A percentile compares a stretch with the other conserved stretches of the same genome.
Conservation (phyloP, 2,888 invertebrate genomes). For the Erynnis tages region DNA sequence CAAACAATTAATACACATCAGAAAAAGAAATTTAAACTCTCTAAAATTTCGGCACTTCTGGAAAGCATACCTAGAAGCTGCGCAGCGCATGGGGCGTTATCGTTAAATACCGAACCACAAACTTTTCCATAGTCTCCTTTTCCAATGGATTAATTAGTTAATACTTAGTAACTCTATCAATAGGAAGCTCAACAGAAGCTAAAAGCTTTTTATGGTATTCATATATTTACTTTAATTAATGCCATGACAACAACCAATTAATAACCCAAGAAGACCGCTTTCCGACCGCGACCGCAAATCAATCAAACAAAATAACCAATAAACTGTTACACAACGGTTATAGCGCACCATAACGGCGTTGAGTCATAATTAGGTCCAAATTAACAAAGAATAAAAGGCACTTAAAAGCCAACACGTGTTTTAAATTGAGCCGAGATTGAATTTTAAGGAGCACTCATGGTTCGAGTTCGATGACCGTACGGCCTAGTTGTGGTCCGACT, state of each 20-base stretch:
- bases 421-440: constrained; percentile 9
- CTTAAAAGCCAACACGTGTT: constrained; percentile 12
- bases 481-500: constrained; percentile 13
- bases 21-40: too few relatives aligned
- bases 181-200: too few relatives aligned
- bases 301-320: constrained; percentile 1
- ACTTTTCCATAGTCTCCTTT: too few relatives aligned
- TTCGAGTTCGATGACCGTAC: constrained; percentile 7
- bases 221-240: neutral
- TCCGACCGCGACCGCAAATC: neutral
- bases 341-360: constrained; percentile 3
- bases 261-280: neutral
- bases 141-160: too few relatives aligned
- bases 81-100: too few relatives aligned
- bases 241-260: neutral
- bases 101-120: too few relatives aligned
- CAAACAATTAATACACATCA: too few relatives aligned
- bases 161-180: too few relatives aligned
- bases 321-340: constrained; percentile 11
- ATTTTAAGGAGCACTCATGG: constrained; percentile 13
- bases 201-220: too few relatives aligned
- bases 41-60: too few relatives aligned
- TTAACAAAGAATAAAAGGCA: constrained; percentile 22
- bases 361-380: constrained; percentile 19
- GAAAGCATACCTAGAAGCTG: too few relatives aligned